Percentiles rank a stretch among this genome's conserved stretches.
phyloP scores from a whole-genome alignment of 2,797 vertebrate genomes.

The Schizopygopsis pylzovi region DNA sequence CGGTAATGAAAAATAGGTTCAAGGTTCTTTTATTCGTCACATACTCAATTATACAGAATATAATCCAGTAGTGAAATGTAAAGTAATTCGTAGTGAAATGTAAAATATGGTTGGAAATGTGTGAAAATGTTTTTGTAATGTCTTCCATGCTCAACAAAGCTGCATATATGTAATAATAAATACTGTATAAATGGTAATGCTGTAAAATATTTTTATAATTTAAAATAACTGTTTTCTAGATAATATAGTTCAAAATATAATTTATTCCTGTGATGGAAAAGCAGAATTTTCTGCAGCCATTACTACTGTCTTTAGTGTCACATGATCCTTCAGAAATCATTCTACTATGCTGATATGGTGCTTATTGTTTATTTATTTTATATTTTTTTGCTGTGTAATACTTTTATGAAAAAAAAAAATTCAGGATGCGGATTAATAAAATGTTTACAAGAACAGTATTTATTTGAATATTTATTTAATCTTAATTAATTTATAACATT shows the following conservation, averaged over 20 bases:
- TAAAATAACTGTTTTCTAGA: not conserved
- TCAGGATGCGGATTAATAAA: not conserved
- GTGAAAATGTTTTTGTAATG: not conserved
- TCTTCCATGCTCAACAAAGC: not conserved
- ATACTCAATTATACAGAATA: too few species aligned
- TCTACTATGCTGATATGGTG: not conserved
- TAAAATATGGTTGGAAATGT: not conserved
- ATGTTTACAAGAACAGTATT: not conserved
- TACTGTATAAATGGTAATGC: not conserved
- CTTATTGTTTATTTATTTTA: too few species aligned
- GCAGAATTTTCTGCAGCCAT: not conserved
- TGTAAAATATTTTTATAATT: not conserved
- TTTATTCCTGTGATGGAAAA: not conserved
- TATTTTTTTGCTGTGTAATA: too few species aligned
- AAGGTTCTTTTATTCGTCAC: too few species aligned
- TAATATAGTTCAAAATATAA: not conserved
- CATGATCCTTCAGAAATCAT: not conserved
- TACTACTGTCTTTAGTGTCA: not conserved
- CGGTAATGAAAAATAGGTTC: not conserved
- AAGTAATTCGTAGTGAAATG: too few species aligned
- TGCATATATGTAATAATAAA: not conserved
- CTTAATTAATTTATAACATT: not conserved
- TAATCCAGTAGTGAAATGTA: too few species aligned
- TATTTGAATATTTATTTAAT: not conserved
- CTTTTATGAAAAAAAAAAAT: too few species aligned